These are phyloP conservation scores for Magallana angulata DNA, from an alignment of 1,140 invertebrate genomes.

Conservation along the genomic window DNA sequence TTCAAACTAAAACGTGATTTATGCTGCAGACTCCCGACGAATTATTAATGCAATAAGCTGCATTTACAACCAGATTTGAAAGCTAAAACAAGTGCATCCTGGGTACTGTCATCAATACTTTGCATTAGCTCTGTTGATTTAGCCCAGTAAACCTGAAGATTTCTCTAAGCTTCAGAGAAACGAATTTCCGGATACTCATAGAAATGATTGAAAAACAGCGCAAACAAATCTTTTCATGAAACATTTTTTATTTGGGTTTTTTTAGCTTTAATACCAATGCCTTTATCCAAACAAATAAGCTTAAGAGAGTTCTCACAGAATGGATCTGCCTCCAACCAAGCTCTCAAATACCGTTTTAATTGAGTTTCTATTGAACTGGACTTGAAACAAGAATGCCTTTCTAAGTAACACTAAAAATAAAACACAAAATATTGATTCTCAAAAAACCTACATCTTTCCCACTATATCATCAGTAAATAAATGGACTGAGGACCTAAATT, in stretches of 20 bases:
- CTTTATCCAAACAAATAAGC: neutral
- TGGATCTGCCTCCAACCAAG: neutral
- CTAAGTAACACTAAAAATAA: neutral
- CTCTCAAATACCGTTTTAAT: neutral
- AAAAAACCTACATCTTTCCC: too few species aligned
- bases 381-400: neutral
- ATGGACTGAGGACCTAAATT: neutral
- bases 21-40: neutral
- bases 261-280: constrained; percentile 17
- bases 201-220: neutral
- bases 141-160: neutral
- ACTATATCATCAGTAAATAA: neutral
- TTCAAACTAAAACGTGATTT: constrained; percentile 4
- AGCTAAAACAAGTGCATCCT: constrained; percentile 16
- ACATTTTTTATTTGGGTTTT: neutral
- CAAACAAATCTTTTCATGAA: constrained; percentile 30
- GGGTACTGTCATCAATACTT: constrained; percentile 23
- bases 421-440: too few species aligned
- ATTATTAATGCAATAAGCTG: constrained; percentile 32
- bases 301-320: neutral
- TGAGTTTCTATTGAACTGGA: neutral
- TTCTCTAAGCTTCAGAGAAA: constrained; percentile 18
- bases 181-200: constrained; percentile 18
- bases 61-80: constrained; percentile 9
- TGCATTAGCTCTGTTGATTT: constrained; percentile 31